Conservation (phyloP, 2,888 invertebrate genomes). For the Molorchus minor region DNA sequence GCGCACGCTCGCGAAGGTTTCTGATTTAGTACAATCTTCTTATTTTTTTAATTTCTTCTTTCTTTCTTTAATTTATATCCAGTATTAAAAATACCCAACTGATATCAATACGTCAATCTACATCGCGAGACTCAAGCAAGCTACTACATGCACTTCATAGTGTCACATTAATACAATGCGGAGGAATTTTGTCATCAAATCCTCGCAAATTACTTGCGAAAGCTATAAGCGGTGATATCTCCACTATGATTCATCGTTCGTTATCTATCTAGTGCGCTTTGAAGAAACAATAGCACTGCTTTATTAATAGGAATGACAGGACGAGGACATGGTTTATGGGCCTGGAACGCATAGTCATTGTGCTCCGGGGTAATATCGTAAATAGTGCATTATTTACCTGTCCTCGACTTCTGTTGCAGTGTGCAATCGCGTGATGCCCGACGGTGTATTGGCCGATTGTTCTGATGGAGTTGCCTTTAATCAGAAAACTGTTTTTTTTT, state of each 20-base stretch:
- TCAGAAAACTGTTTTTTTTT: constrained; percentile 38
- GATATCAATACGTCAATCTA: no score
- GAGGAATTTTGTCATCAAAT: constrained; percentile 33
- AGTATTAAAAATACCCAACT: no score
- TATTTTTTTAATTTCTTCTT: no score
- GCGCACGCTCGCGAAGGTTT: no score
- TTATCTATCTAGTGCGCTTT: constrained; percentile 30
- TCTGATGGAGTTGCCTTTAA: constrained; percentile 39
- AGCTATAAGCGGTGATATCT: constrained; percentile 43
- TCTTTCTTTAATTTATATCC: no score
- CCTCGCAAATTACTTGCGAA: constrained; percentile 42
- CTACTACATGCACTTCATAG: constrained; percentile 4
- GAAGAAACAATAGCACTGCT: constrained; percentile 15
- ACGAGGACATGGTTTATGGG: neutral
- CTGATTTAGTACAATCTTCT: no score
- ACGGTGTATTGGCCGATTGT: constrained; percentile 31
- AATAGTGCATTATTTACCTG: constrained; percentile 14
- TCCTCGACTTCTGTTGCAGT: constrained; percentile 15
- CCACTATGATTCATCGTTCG: constrained; percentile 39
- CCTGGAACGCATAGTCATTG: constrained; percentile 3
- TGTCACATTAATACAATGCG: constrained; percentile 13
- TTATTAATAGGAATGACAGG: constrained; percentile 13
- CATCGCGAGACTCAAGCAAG: neutral
- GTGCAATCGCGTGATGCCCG: constrained; percentile 32
- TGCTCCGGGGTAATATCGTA: constrained; percentile 15